phyloP scores from a whole-genome alignment of 2,888 invertebrate genomes.

The Harpalus rufipes region DNA sequence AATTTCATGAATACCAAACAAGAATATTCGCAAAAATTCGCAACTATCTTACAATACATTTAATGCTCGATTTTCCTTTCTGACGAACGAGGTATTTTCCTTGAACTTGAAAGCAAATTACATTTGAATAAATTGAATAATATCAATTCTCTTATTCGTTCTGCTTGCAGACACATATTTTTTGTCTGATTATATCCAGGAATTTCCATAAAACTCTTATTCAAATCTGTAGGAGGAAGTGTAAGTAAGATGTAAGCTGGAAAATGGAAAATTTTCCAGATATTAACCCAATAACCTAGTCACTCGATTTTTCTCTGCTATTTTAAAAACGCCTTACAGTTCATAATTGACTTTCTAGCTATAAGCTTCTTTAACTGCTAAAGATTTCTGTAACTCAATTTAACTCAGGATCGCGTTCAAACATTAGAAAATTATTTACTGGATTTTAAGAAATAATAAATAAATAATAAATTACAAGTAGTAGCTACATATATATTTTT shows the following conservation, averaged over 20 bases:
- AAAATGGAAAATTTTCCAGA: slow-evolving; percentile 18
- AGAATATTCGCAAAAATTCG: slow-evolving; percentile 7
- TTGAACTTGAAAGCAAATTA: neutral
- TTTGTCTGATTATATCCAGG: neutral
- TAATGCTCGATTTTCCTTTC: neutral
- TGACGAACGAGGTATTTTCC: neutral
- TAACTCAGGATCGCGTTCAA: no score
- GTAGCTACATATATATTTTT: no score
- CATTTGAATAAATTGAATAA: slow-evolving; percentile 28
- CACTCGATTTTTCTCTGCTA: neutral
- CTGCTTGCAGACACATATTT: slow-evolving; percentile 6
- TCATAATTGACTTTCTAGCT: no score
- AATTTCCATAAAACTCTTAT: slow-evolving; percentile 19
- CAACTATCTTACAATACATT: slow-evolving; percentile 17
- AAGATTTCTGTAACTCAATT: no score
- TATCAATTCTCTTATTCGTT: slow-evolving; percentile 6
- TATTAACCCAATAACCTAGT: slow-evolving; percentile 8
- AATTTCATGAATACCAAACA: slow-evolving; percentile 1
- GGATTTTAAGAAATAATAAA: no score
- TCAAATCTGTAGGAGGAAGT: slow-evolving; percentile 9
- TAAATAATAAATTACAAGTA: no score
- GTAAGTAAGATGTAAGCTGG: neutral
- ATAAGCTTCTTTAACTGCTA: no score
- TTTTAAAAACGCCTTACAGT: no score
- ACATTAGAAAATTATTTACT: no score